Evolutionary conservation across 2,113 vertebrate genomes (phyloP).

Genomic region (Zosterops pallidus): DNA sequence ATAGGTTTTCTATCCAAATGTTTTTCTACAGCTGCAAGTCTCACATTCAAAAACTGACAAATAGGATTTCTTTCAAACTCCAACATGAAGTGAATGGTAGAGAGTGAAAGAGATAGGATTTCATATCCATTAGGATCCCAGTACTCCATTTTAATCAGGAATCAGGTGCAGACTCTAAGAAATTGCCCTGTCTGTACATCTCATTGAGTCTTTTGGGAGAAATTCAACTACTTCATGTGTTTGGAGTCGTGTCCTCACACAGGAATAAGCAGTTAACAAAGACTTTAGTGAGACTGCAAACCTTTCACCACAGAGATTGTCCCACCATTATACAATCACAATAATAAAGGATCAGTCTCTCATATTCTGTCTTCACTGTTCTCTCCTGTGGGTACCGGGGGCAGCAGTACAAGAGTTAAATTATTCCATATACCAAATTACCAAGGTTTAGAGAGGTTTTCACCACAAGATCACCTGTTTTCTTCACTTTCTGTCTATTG

Average conservation of each 20-base stretch:
- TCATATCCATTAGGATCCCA: not conserved
- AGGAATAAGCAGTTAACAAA: not conserved
- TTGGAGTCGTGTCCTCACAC: not conserved
- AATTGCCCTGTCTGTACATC: not conserved
- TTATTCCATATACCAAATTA: rapidly evolving
- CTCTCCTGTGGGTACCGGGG: not conserved
- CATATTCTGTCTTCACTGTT: not conserved
- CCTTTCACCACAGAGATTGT: not conserved
- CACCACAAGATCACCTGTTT: not conserved
- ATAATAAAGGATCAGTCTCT: not conserved
- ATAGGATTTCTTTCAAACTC: constrained; percentile 42
- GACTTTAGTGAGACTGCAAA: not conserved
- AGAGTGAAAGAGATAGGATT: not conserved
- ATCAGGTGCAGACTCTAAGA: not conserved
- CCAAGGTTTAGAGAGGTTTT: not conserved
- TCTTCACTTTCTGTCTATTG: not conserved
- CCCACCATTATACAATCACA: not conserved
- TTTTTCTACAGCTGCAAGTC: constrained; percentile 30
- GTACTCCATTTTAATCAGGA: not conserved
- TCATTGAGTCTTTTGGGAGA: not conserved
- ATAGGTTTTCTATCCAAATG: constrained; percentile 43
- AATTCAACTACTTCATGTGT: not conserved
- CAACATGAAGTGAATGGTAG: not conserved
- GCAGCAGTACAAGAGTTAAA: not conserved
- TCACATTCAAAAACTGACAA: constrained; percentile 9